These are phyloP conservation scores for Orthosia cruda DNA, from an alignment of 2,888 invertebrate species.

Conservation along the genomic window DNA sequence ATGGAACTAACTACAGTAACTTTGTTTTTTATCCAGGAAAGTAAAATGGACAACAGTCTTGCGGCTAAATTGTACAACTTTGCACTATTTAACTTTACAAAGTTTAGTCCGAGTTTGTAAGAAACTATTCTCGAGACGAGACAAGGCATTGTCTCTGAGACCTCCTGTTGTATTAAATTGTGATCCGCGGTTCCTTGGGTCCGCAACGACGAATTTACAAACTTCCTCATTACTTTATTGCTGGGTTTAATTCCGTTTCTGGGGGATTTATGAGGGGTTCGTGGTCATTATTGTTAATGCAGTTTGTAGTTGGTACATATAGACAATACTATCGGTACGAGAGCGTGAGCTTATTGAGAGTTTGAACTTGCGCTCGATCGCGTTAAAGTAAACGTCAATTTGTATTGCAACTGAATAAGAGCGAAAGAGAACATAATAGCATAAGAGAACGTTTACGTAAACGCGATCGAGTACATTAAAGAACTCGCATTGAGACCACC, in stretches of 20 bases:
- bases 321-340: too few relatives aligned
- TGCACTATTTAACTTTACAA: conserved; percentile 85
- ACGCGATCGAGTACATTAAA: too few relatives aligned
- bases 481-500: too few relatives aligned
- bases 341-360: too few relatives aligned
- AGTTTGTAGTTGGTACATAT: neutral
- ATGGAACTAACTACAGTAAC: conserved; percentile 70
- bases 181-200: conserved; percentile 60
- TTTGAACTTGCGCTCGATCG: too few relatives aligned
- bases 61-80: conserved; percentile 85
- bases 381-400: too few relatives aligned
- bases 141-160: conserved; percentile 77
- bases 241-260: conserved; percentile 62
- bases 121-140: conserved; percentile 76
- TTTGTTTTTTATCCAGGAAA: conserved; percentile 75
- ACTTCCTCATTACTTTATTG: conserved; percentile 68
- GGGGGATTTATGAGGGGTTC: conserved; percentile 11
- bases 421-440: too few relatives aligned
- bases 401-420: too few relatives aligned
- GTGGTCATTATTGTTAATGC: conserved; percentile 9
- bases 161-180: conserved; percentile 72
- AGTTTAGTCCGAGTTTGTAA: conserved; percentile 76
- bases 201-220: conserved; percentile 65
- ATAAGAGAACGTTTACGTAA: too few relatives aligned
- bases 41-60: conserved; percentile 79